Evolutionary conservation across 2,888 invertebrate genomes (phyloP).

Genomic region (Erpobdella octoculata): DNA sequence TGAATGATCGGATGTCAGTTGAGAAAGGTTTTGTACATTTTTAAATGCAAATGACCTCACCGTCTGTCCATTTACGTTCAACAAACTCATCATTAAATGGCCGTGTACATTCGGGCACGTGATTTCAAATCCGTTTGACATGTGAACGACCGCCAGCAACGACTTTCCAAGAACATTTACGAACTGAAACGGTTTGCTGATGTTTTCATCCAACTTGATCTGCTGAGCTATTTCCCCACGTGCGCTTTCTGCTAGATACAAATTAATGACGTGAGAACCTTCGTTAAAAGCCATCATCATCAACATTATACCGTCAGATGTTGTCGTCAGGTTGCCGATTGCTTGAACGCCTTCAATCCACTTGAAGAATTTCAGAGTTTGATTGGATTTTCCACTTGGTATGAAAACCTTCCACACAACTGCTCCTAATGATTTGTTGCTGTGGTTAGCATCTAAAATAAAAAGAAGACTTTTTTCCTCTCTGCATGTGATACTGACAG

Average conservation of each 20-base stretch:
- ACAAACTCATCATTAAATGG: neutral
- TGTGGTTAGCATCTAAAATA: neutral
- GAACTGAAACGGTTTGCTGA: neutral
- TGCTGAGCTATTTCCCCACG: neutral
- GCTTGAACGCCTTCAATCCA: neutral
- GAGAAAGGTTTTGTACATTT: neutral
- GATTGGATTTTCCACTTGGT: neutral
- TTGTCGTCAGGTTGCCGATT: neutral
- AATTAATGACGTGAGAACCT: neutral
- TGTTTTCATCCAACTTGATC: neutral
- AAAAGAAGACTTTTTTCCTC: neutral
- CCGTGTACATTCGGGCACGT: neutral
- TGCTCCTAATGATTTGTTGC: neutral
- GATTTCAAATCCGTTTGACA: neutral
- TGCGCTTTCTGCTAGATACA: neutral
- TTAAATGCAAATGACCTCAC: neutral
- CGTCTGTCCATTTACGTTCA: neutral
- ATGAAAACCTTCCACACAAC: neutral
- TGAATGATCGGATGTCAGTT: neutral
- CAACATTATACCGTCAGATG: neutral
- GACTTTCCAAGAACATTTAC: neutral
- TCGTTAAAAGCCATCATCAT: neutral
- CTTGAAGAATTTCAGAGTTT: neutral
- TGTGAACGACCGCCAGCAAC: too few species aligned
- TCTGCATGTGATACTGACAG: neutral